Base-by-base conservation (phyloP, 2,888 invertebrate genomes). In the Pheosia gnoma region DNA sequence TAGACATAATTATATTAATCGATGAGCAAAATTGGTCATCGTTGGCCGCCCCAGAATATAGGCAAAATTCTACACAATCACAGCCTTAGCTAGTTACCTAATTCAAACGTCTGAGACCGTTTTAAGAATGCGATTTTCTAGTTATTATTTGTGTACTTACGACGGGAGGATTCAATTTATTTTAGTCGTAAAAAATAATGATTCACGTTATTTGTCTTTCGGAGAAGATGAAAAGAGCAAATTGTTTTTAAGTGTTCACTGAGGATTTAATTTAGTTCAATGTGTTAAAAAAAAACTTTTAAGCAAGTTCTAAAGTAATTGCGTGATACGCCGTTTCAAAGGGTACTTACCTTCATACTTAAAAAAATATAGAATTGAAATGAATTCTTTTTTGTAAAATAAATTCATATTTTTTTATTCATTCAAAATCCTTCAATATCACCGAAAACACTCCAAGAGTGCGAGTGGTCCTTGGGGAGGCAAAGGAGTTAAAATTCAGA, bases 41-140 rank as follows among this genome's bases (percentile, higher is more conserved):
- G n/a, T n/a, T n/a, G n/a, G n/a, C n/a, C n/a, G n/a, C n/a, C n/a
- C n/a, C 13, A 51, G 57, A 68, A 66, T 68, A 72, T 68, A 71
- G 59, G 59, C 55, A 67, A 58, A 74, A 77, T 72, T 67, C 56
- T 61, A 63, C 66, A 72, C 66, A 71, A 71, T 70, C 60, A 63
- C 37, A 65, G 59, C 57, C 60, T 60, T 49, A 53, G 61, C 64
- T 60, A 64, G 36, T 57, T 62, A 53, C 63, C 57, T 61, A 59
- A 66, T 69, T 62, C 56, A 65, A 59, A 60, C 54, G 63, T 13
- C 67, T 59, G 57, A 64, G 58, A 69, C 57, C 61, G 63, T 68
- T 68, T 72, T 65, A 64, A 70, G 64, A 63, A 53, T 53, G 56
- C 53, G 61, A 61, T 58, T 65, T 63, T 63, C 63, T 57, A 62